phyloP scores from a whole-genome alignment of 1,140 invertebrate species.

The Ips typographus region DNA sequence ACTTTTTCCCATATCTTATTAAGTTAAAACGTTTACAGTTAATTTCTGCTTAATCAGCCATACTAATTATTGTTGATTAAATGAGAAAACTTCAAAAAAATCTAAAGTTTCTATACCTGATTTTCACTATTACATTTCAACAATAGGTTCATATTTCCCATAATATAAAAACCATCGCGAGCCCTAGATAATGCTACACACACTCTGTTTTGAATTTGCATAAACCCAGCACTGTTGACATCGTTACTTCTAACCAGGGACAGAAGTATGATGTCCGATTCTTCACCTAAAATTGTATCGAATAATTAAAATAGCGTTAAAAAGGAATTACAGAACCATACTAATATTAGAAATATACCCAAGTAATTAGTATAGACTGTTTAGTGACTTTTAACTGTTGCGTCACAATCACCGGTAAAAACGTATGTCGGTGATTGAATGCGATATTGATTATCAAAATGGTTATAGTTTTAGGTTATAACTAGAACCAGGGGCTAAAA shows the following conservation, averaged over 20 bases:
- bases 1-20: slow-evolving; percentile 25
- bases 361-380: too few relatives aligned
- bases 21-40: too few relatives aligned
- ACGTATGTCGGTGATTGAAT: too few relatives aligned
- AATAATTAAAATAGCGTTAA: not conserved
- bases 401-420: too few relatives aligned
- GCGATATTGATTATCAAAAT: too few relatives aligned
- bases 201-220: slow-evolving; percentile 73
- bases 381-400: too few relatives aligned
- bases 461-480: too few relatives aligned
- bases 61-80: too few relatives aligned
- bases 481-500: too few relatives aligned
- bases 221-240: slow-evolving; percentile 73
- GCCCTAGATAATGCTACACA: slow-evolving; percentile 84
- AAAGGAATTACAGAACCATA: not conserved
- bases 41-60: too few relatives aligned
- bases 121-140: slow-evolving; percentile 35
- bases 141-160: slow-evolving; percentile 55
- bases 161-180: slow-evolving; percentile 67
- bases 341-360: too few relatives aligned
- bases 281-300: slow-evolving; percentile 58
- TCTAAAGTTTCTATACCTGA: slow-evolving; percentile 27
- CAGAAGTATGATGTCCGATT: slow-evolving; percentile 80
- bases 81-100: too few relatives aligned
- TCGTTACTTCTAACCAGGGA: slow-evolving; percentile 78